These are phyloP conservation scores for Drosophila simulans DNA, from an alignment of 1,140 invertebrate genomes.

Conservation along the genomic window DNA sequence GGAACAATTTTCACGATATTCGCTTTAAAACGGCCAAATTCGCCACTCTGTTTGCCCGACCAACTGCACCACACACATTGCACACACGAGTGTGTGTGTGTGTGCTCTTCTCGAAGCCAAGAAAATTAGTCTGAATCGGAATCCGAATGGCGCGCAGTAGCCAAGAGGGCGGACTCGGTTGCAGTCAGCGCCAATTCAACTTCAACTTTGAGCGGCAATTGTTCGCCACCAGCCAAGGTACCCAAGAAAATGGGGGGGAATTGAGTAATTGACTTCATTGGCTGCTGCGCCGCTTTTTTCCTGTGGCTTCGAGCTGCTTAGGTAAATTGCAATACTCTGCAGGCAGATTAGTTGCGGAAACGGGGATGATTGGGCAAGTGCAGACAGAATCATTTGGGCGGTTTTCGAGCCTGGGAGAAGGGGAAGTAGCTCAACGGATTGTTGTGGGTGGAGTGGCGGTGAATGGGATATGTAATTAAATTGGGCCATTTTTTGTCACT, in stretches of 20 bases:
- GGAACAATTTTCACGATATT: slow-evolving; percentile 7
- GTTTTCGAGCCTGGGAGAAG: slow-evolving; percentile 12
- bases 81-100: not conserved
- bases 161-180: slow-evolving; percentile 26
- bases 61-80: not conserved
- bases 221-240: slow-evolving; percentile 54
- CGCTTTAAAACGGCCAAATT: slow-evolving; percentile 37
- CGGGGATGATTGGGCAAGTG: slow-evolving; percentile 44
- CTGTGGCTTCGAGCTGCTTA: slow-evolving; percentile 19
- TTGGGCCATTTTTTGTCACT: not conserved
- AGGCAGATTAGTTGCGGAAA: slow-evolving; percentile 46
- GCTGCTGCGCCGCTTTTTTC: slow-evolving; percentile 6
- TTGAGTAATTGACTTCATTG: slow-evolving; percentile 65
- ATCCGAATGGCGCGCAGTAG: slow-evolving; percentile 67
- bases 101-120: slow-evolving; percentile 39
- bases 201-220: slow-evolving; percentile 72
- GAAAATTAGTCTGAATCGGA: slow-evolving; percentile 69
- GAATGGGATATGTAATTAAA: slow-evolving; percentile 22
- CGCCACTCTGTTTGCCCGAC: slow-evolving; percentile 18
- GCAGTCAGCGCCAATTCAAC: slow-evolving; percentile 60
- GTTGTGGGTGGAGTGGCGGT: slow-evolving; percentile 37
- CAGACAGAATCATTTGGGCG: slow-evolving; percentile 40
- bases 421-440: slow-evolving; percentile 13
- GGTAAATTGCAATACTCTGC: slow-evolving; percentile 44
- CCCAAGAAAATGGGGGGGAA: slow-evolving; percentile 46